A percentile compares a stretch with the other conserved stretches of the same genome.
Evolutionary conservation across 1,140 invertebrate genomes (phyloP).

Genomic region (Tetramorium parvispinum): DNA sequence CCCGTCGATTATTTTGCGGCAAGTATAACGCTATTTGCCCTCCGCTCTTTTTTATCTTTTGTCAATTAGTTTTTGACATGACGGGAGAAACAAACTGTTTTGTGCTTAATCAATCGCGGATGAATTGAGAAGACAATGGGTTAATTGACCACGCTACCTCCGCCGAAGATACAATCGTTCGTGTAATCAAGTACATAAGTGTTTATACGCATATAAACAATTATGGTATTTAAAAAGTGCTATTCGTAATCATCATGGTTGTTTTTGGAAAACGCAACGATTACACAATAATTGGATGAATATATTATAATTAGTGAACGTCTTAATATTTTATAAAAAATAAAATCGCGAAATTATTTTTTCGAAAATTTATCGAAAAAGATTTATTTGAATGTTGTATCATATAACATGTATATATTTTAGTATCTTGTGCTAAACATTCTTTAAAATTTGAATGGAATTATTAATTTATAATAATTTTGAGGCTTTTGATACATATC

Average conservation of each 20-base stretch:
- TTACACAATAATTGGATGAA: not conserved
- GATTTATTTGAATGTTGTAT: not conserved
- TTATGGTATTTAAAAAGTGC: slow-evolving; percentile 13
- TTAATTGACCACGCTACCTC: slow-evolving; percentile 66
- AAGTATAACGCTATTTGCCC: not conserved
- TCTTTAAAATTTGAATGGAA: not conserved
- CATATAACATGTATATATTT: not conserved
- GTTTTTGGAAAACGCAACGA: not conserved
- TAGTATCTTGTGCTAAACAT: not conserved
- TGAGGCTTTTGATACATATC: not conserved
- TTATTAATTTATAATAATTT: not conserved
- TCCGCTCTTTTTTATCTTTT: not conserved
- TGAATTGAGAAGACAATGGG: slow-evolving; percentile 56
- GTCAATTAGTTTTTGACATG: slow-evolving; percentile 1
- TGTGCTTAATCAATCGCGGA: not conserved
- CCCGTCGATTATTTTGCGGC: not conserved
- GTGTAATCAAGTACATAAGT: slow-evolving; percentile 36
- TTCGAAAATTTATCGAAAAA: not conserved
- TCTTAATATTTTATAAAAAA: not conserved
- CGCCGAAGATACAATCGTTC: slow-evolving; percentile 48
- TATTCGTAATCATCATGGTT: slow-evolving; percentile 8
- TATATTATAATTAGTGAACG: not conserved
- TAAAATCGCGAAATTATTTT: not conserved
- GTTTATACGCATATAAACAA: slow-evolving; percentile 42
- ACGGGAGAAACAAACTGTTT: not conserved